Evolutionary conservation across 2,888 invertebrate genomes (phyloP), one percentile per base, ranked within the genome.

Genomic region (Sinhomidia bicolor): DNA sequence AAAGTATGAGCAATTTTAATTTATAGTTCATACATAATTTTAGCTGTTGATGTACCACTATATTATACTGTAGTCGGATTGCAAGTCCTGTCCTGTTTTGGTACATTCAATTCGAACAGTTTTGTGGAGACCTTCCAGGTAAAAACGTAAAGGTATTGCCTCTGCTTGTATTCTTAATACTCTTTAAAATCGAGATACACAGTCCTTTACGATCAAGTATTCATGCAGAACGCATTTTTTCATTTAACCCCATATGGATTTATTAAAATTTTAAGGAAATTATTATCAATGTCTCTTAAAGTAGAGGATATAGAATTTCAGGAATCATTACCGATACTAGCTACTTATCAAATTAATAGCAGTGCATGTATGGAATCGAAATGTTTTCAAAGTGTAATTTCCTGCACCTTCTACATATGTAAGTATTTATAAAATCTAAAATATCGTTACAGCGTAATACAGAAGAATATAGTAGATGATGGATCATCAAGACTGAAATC

Each of bases 401-500:
- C 12, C 36, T 44, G 62, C 23, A 41, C 14, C 29, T 36, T 26
- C 26, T 51, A 23, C 7, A 14, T 41, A 68, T 51, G 29, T 54
- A n/a, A n/a, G n/a, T 51, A 26, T 47, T 51, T 82, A 36, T 54
- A 36, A 62, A 60, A 85, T 47, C 78, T 86, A 87, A 62, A 87
- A 74, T 81, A 87, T 76, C 62, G 81, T 44, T 20, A 62, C 76
- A 74, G 68, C 44, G 51, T 62, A 82, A 76, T 87, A 87, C 17
- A 87, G 68, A 36, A 87, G 81, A 76, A 87, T 82, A 82, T 87
- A 87, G 87, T 87, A 87, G 87, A 87, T 82, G 87, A 87, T 87
- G 87, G 87, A 83, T 88, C 85, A 90, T 89, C 89, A 95, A 92
- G 96, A 96, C 94, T 96, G 96, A 94, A 96, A 96, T 93, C 97